Conservation (phyloP, 2,797 vertebrate species). For the Heterohyrax brucei region DNA sequence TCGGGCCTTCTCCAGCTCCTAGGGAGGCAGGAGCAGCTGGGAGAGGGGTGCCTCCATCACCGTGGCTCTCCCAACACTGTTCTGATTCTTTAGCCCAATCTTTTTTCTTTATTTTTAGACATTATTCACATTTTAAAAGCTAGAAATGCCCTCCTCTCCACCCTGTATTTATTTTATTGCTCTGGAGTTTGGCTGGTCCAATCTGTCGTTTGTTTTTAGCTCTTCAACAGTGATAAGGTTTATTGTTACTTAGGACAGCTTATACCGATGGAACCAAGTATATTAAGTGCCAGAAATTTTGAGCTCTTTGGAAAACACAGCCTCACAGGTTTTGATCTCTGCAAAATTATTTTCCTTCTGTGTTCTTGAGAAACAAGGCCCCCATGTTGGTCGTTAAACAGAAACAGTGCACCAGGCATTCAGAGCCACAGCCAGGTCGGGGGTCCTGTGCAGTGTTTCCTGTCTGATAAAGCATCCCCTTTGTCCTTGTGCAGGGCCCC, state of each 20-base stretch:
- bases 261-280: neutral
- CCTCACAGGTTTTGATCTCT: neutral
- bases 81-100: neutral
- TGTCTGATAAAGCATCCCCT: neutral
- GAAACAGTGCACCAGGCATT: rapidly evolving
- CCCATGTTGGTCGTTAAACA: rapidly evolving
- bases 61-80: neutral
- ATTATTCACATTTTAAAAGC: neutral
- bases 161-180: neutral
- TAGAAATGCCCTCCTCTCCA: neutral
- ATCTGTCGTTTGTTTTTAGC: slow-evolving; percentile 18
- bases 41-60: neutral
- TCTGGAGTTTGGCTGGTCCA: neutral
- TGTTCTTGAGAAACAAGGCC: slow-evolving; percentile 8
- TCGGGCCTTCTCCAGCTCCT: neutral
- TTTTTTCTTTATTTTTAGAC: neutral
- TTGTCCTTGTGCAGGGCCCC: slow-evolving; percentile 90
- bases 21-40: neutral
- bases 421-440: neutral
- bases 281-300: neutral
- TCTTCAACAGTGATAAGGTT: neutral
- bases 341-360: neutral
- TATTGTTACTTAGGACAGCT: neutral
- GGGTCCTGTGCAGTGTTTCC: neutral
- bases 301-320: neutral